Percentiles rank a stretch among this genome's conserved stretches.
Evolutionary conservation across 1,140 invertebrate species (phyloP).

Genomic region (Lanistes nyassanus): DNA sequence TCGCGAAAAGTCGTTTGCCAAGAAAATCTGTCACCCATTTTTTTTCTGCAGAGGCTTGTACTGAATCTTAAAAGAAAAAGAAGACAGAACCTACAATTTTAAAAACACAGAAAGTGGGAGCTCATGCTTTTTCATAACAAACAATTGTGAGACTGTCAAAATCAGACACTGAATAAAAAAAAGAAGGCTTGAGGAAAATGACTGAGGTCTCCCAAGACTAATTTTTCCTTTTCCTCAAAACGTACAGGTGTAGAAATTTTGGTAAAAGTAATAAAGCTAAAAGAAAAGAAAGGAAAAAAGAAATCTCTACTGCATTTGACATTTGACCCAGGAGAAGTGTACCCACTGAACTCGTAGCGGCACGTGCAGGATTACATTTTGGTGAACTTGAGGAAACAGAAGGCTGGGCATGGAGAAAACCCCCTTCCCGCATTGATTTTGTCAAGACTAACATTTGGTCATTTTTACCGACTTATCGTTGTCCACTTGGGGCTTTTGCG

Average conservation of each 20-base stretch:
- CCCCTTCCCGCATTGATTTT: background rate
- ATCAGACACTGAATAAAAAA: background rate
- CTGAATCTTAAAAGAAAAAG: background rate
- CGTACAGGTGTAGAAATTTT: background rate
- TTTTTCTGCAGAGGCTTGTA: background rate
- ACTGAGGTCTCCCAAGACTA: background rate
- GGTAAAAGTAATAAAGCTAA: background rate
- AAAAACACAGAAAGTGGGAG: background rate
- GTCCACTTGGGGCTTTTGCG: background rate
- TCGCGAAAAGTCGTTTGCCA: background rate
- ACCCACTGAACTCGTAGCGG: background rate
- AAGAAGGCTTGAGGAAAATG: background rate
- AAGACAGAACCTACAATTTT: too few relatives aligned
- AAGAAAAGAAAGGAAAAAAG: background rate
- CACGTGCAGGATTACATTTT: background rate
- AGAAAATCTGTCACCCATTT: background rate
- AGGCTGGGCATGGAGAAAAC: background rate
- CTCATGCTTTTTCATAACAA: background rate
- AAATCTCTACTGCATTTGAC: background rate
- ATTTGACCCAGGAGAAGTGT: background rate
- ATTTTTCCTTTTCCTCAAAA: background rate
- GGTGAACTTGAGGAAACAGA: constrained; percentile 3
- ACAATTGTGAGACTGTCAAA: background rate
- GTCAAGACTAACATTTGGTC: constrained; percentile 17
- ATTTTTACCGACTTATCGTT: constrained; percentile 13